phyloP scores from a whole-genome alignment of 2,113 vertebrate species.

The Climacteris rufus region DNA sequence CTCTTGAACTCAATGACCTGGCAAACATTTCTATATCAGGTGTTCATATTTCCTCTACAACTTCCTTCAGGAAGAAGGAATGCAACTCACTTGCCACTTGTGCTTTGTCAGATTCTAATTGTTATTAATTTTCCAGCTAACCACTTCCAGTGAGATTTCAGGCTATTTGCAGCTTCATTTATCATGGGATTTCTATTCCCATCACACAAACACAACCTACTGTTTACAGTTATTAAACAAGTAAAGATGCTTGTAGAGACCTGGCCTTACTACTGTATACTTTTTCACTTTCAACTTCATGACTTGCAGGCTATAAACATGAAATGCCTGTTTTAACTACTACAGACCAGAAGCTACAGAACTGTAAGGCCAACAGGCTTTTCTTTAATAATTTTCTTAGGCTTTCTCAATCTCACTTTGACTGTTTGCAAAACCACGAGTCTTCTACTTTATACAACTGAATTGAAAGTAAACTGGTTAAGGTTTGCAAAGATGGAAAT shows the following conservation, averaged over 20 bases:
- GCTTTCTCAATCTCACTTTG: neutral
- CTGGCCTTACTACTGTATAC: neutral
- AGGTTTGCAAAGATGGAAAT: neutral
- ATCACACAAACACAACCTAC: neutral
- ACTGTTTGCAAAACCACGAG: neutral
- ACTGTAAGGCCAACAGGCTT: neutral
- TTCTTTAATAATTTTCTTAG: neutral
- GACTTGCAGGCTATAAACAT: neutral
- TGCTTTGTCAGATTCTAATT: constrained; percentile 51
- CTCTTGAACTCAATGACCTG: constrained; percentile 8
- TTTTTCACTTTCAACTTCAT: neutral
- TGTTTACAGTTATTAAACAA: constrained; percentile 1
- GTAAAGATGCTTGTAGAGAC: neutral
- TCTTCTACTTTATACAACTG: neutral
- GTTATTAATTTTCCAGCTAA: constrained; percentile 52
- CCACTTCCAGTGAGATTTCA: constrained; percentile 33
- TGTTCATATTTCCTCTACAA: constrained; percentile 19
- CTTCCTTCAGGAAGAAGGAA: constrained; percentile 44
- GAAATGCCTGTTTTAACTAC: neutral
- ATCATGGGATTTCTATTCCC: constrained; percentile 34
- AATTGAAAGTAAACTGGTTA: neutral
- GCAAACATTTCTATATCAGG: neutral
- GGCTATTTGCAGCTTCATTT: constrained; percentile 36
- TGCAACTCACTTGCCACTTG: constrained; percentile 36
- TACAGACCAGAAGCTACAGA: neutral